These are phyloP conservation scores for Crocuta crocuta DNA, from an alignment of 2,113 vertebrate genomes.

Conservation along the genomic window DNA sequence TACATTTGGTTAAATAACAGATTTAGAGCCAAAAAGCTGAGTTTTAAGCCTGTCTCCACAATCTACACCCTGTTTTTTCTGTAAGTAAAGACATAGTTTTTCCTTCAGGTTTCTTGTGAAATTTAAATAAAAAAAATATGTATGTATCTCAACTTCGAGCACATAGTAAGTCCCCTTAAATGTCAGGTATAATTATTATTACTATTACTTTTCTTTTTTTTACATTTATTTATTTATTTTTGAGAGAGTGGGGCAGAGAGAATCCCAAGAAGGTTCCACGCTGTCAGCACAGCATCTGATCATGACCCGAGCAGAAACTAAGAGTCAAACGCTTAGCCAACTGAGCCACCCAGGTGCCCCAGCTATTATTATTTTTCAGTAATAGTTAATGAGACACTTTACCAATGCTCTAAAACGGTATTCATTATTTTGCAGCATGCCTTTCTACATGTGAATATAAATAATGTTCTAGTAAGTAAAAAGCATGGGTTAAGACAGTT, in stretches of 20 bases:
- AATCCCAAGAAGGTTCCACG: too few relatives aligned
- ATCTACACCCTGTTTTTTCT: neutral
- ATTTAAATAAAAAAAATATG: conserved; percentile 43
- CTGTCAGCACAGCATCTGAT: too few relatives aligned
- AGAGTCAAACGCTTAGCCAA: too few relatives aligned
- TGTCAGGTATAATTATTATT: neutral
- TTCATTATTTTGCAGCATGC: neutral
- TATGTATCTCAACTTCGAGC: neutral
- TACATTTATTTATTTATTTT: too few relatives aligned
- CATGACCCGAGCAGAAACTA: too few relatives aligned
- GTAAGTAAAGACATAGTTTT: neutral
- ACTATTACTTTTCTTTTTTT: too few relatives aligned
- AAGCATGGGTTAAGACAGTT: neutral
- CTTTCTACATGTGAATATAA: neutral
- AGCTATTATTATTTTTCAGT: conserved; percentile 38
- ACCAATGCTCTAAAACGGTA: neutral
- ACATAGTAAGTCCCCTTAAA: neutral
- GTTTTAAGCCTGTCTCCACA: neutral
- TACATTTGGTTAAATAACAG: neutral
- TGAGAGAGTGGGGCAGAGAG: too few relatives aligned
- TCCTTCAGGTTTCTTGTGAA: conserved; percentile 11
- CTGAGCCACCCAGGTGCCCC: too few relatives aligned
- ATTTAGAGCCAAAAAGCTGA: neutral
- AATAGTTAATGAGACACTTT: neutral
- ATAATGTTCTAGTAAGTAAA: conserved; percentile 29